Percentiles rank a stretch among this genome's conserved stretches.
phyloP scores from a whole-genome alignment of 2,797 vertebrate genomes.

The Etheostoma nigrum region DNA sequence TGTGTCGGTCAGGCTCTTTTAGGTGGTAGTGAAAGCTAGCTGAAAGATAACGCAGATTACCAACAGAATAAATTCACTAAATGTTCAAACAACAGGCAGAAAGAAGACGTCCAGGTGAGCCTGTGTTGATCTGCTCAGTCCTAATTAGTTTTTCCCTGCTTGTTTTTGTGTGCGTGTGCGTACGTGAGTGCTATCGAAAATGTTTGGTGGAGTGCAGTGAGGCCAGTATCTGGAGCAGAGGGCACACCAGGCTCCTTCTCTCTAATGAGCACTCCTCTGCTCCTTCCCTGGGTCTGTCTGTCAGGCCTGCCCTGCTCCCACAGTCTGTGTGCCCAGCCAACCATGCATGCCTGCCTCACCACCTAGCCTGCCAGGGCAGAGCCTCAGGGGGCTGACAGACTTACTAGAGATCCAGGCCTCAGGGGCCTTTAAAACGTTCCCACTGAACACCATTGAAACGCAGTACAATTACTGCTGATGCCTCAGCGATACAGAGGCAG shows the following conservation, averaged over 20 bases:
- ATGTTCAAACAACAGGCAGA: slow-evolving; percentile 25
- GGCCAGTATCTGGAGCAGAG: slow-evolving; percentile 72
- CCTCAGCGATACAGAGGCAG: slow-evolving; percentile 14
- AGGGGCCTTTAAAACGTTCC: slow-evolving; percentile 65
- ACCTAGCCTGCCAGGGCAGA: slow-evolving; percentile 64
- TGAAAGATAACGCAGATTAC: slow-evolving; percentile 16
- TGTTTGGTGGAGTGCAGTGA: slow-evolving; percentile 62
- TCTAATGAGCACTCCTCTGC: slow-evolving; percentile 75
- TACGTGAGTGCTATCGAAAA: slow-evolving; percentile 36
- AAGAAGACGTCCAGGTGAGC: slow-evolving; percentile 34
- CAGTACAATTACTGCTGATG: slow-evolving; percentile 62
- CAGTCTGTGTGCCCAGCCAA: slow-evolving; percentile 68
- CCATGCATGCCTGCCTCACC: slow-evolving; percentile 68
- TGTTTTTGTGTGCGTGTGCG: slow-evolving; percentile 29
- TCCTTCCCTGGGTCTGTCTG: slow-evolving; percentile 65
- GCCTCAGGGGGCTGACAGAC: slow-evolving; percentile 68
- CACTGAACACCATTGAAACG: slow-evolving; percentile 59
- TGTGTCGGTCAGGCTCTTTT: background rate
- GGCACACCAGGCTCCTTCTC: slow-evolving; percentile 57
- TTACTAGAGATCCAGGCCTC: slow-evolving; percentile 75
- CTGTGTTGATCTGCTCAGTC: slow-evolving; percentile 40
- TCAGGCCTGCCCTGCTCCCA: slow-evolving; percentile 56
- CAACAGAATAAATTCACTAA: slow-evolving; percentile 18
- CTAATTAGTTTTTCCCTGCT: slow-evolving; percentile 48
- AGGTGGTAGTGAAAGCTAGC: slow-evolving; percentile 2